Percentiles rank a stretch among this genome's conserved stretches.
Evolutionary conservation across 2,797 vertebrate species (phyloP).

Genomic region (Eutrigla gurnardus): DNA sequence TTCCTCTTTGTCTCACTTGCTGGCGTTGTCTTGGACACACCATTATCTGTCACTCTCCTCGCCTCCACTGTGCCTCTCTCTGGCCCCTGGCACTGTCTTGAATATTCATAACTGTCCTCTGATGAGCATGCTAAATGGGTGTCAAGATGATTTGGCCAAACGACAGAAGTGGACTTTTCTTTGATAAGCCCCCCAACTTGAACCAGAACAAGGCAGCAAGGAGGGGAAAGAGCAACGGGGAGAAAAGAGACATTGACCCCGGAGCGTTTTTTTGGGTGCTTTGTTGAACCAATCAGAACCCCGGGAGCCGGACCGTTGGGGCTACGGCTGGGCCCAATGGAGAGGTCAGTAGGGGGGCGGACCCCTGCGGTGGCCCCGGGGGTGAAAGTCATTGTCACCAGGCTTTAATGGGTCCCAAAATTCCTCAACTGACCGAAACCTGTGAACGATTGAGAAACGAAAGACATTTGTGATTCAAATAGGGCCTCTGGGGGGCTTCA

Average conservation of each 20-base stretch:
- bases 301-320: conserved; percentile 32
- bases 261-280: conserved; percentile 53
- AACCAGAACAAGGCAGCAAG: conserved; percentile 68
- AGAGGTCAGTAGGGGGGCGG: conserved; percentile 74
- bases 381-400: conserved; percentile 81
- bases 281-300: conserved; percentile 65
- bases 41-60: conserved; percentile 59
- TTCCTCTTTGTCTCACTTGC: conserved; percentile 26
- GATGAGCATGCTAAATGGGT: conserved; percentile 85
- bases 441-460: conserved; percentile 73
- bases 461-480: conserved; percentile 83
- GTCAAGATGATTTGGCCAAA: conserved; percentile 83
- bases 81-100: conserved; percentile 72
- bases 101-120: conserved; percentile 84
- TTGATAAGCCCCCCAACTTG: conserved; percentile 76
- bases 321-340: conserved; percentile 54
- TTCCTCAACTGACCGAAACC: conserved; percentile 78
- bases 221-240: conserved; percentile 56
- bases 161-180: conserved; percentile 80
- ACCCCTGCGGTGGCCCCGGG: conserved; percentile 68
- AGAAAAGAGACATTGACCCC: conserved; percentile 72
- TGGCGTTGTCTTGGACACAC: conserved; percentile 39
- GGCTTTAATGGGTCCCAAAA: conserved; percentile 73
- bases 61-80: conserved; percentile 54
- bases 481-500: conserved; percentile 59